Evolutionary conservation across 1,140 invertebrate genomes (phyloP), one percentile per base, ranked within the genome.

Genomic region (Diprion similis): DNA sequence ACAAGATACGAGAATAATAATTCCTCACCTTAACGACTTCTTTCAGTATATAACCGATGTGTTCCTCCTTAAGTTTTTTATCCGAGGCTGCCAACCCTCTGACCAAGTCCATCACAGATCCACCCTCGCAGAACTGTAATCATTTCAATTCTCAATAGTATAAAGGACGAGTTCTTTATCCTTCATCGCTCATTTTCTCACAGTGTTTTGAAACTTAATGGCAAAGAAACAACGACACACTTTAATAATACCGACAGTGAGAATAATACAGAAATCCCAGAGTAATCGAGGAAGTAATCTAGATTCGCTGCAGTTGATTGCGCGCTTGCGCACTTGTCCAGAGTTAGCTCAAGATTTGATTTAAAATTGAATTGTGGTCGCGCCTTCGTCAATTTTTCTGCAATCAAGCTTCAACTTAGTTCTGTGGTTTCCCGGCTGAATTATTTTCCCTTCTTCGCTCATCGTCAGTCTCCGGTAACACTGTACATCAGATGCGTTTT

Each of bases 31-130:
- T 94, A 75, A 96, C 93, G 77, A 92, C 92, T 91, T 97, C 95
- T 81, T 92, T 94, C 68, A 97, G 89, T 78, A 97, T 94, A 84
- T 94, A 96, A 69, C 93, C 95, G 75, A 97, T 96, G 80, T 97
- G 93, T 81, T 95, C 92, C 84, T 97, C 96, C 48, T 90, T 90
- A 90, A 97, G 92, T 86, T 92, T 91, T 83, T 92, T 92, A 81
- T 94, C 92, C 72, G 90, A 86, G 37, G 89, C 88, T 13, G 92
- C 82, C 66, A 97, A 85, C 74, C 91, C 92, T 77, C 91, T 91
- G 13, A 94, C 92, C 79, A 97, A 89, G 82, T 96, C 94, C 71
- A 93, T 92, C 18, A 95, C 92, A 15, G 95, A 91, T 51, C 95
- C 95, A 65, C 93, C 93, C 79, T 96, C 91, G 88, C 94, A 96